A percentile compares a stretch with the other conserved stretches of the same genome.
These are phyloP conservation scores for Condylostylus longicornis DNA, from an alignment of 1,140 invertebrate genomes.

Conservation along the genomic window DNA sequence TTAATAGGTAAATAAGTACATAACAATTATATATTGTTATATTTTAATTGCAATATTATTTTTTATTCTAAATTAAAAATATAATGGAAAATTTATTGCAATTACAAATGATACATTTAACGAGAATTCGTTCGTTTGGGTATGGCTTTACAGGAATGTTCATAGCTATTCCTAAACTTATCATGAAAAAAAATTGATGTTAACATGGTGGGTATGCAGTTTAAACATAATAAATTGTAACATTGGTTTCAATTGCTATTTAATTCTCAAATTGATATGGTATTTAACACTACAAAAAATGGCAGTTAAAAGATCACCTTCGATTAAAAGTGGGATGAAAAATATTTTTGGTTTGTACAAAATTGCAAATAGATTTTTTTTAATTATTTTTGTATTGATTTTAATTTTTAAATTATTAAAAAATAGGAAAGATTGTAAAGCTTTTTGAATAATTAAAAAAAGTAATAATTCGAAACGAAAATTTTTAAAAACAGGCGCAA, in stretches of 20 bases:
- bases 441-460: no score
- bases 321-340: not conserved
- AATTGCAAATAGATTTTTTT: no score
- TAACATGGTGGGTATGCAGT: conserved; percentile 6
- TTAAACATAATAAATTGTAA: conserved; percentile 10
- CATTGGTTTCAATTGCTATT: conserved; percentile 11
- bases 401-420: no score
- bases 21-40: conserved; percentile 6
- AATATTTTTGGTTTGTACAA: conserved; percentile 7
- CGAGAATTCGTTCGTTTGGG: conserved; percentile 25
- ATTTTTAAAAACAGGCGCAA: no score
- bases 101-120: no score
- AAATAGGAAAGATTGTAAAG: no score
- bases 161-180: conserved; percentile 32
- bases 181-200: conserved; percentile 4
- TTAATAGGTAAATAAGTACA: conserved; percentile 7
- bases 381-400: no score
- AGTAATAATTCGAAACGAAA: no score
- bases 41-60: no score
- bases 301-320: conserved; percentile 2
- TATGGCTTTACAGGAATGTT: conserved; percentile 29
- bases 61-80: no score
- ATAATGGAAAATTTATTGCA: not conserved
- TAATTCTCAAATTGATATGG: not conserved
- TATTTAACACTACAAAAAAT: conserved; percentile 1